Evolutionary conservation across 2,113 vertebrate genomes (phyloP).

Genomic region (Acinonyx jubatus): DNA sequence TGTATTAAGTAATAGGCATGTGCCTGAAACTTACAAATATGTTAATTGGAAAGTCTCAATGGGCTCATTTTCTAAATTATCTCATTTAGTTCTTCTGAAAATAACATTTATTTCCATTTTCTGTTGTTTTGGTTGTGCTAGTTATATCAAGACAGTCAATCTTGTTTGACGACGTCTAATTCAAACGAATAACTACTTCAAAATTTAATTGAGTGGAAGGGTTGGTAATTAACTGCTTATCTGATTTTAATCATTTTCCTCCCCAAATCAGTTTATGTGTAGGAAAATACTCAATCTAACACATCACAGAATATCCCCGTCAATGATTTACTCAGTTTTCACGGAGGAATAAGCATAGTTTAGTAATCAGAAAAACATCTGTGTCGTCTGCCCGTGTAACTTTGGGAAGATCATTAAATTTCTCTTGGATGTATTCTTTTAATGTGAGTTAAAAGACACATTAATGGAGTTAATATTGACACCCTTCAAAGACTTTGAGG

Average conservation of each 20-base stretch:
- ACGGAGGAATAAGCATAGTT: conserved; percentile 22
- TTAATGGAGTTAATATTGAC: not conserved
- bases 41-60: conserved; percentile 23
- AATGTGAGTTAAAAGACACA: too few species aligned
- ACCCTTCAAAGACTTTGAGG: not conserved
- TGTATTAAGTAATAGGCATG: not conserved
- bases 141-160: conserved; percentile 40
- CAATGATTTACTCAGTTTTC: conserved; percentile 13
- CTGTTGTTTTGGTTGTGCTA: conserved; percentile 34
- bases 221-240: conserved; percentile 66
- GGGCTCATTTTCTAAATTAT: conserved; percentile 40
- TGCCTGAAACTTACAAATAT: conserved; percentile 5
- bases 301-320: not conserved
- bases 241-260: conserved; percentile 68
- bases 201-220: conserved; percentile 70
- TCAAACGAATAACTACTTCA: conserved; percentile 67
- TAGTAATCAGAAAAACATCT: conserved; percentile 50
- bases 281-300: conserved; percentile 38
- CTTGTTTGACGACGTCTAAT: conserved; percentile 67
- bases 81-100: conserved; percentile 33
- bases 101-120: conserved; percentile 66
- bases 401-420: conserved; percentile 4
- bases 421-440: conserved; percentile 22
- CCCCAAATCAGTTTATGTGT: conserved; percentile 31
- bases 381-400: not conserved